These are phyloP conservation scores for Bradypus variegatus DNA, from an alignment of 2,797 vertebrate genomes.

Conservation along the genomic window DNA sequence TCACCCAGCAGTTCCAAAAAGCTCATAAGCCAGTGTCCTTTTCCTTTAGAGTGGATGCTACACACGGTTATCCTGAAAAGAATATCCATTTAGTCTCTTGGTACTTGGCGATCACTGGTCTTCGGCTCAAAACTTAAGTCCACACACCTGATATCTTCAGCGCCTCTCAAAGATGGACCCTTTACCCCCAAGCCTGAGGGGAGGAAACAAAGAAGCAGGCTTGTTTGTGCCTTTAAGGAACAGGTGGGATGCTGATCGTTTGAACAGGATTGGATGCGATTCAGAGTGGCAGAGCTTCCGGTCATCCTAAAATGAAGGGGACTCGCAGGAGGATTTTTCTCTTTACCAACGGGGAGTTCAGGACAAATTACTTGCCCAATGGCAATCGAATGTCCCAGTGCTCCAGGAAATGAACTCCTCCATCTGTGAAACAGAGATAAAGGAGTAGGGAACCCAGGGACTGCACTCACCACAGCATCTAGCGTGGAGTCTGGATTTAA, in stretches of 20 bases:
- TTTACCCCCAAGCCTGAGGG: neutral
- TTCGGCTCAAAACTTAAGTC: neutral
- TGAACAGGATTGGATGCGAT: neutral
- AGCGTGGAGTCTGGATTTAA: neutral
- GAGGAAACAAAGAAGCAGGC: neutral
- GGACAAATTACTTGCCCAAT: neutral
- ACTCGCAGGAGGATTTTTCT: accelerated
- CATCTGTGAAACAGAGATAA: neutral
- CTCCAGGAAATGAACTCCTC: neutral
- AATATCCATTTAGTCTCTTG: neutral
- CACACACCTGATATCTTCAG: neutral
- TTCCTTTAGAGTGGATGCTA: neutral
- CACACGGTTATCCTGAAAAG: neutral
- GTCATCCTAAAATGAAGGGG: too few species aligned
- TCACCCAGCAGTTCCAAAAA: neutral
- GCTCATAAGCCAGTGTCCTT: neutral
- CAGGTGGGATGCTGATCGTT: accelerated
- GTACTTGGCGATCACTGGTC: neutral
- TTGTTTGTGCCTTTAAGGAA: neutral
- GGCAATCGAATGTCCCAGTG: neutral
- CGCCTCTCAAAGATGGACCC: neutral
- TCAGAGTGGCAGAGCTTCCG: accelerated
- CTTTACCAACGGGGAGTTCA: too few species aligned
- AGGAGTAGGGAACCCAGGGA: neutral
- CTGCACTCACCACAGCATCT: neutral